Conservation (phyloP, 1,140 invertebrate species). For the honey bee (Apis mellifera) region Amel_HAv3.1 CM009933.2:8089501-8090000, state of each 20-base stretch:
- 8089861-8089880: constrained; percentile 23
- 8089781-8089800: constrained; percentile 20
- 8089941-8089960: constrained; percentile 59
- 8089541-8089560: neutral
- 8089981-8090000: constrained; percentile 59
- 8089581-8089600: neutral
- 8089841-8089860: neutral
- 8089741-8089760: neutral
- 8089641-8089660: neutral
- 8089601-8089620: neutral
- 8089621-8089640: neutral
- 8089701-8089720: constrained; percentile 12
- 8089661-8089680: neutral
- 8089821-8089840: constrained; percentile 9
- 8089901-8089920: constrained; percentile 56
- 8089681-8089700: constrained; percentile 11
- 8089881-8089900: constrained; percentile 33
- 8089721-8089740: neutral
- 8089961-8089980: constrained; percentile 54
- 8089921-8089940: constrained; percentile 62
- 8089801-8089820: constrained; percentile 43
- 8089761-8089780: neutral
- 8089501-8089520: neutral
- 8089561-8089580: constrained; percentile 9
- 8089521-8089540: neutral